Conservation (phyloP, 2,113 vertebrate species). For the Mus pahari region DNA sequence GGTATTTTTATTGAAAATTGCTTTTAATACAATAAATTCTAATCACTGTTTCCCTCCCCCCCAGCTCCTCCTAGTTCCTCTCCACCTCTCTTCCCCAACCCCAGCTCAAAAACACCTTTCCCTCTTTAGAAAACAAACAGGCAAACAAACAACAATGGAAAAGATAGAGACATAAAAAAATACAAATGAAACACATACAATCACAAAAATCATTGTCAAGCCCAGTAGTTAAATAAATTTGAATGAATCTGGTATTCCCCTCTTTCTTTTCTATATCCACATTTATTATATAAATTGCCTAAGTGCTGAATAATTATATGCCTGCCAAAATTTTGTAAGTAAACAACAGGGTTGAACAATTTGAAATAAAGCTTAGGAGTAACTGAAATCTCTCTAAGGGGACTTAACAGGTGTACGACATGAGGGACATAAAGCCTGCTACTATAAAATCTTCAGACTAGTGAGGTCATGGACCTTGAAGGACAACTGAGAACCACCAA, state of each 20-base stretch:
- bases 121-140: neutral
- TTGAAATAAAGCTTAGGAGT: neutral
- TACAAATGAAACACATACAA: neutral
- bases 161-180: neutral
- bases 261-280: slow-evolving; percentile 2
- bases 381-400: neutral
- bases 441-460: neutral
- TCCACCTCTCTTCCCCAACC: too few species aligned
- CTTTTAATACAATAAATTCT: neutral
- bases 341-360: neutral
- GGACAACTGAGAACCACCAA: neutral
- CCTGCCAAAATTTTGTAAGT: neutral
- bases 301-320: slow-evolving; percentile 5
- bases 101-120: neutral
- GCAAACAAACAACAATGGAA: neutral
- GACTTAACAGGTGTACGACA: neutral
- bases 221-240: neutral
- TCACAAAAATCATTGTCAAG: neutral
- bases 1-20: neutral
- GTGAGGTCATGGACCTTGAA: neutral
- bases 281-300: neutral
- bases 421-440: neutral
- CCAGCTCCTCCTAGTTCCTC: neutral
- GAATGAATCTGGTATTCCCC: neutral
- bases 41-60: neutral